Percentiles rank a stretch among this genome's conserved stretches.
Conservation (phyloP, 2,888 invertebrate genomes). For the Perizoma flavofasciatum region DNA sequence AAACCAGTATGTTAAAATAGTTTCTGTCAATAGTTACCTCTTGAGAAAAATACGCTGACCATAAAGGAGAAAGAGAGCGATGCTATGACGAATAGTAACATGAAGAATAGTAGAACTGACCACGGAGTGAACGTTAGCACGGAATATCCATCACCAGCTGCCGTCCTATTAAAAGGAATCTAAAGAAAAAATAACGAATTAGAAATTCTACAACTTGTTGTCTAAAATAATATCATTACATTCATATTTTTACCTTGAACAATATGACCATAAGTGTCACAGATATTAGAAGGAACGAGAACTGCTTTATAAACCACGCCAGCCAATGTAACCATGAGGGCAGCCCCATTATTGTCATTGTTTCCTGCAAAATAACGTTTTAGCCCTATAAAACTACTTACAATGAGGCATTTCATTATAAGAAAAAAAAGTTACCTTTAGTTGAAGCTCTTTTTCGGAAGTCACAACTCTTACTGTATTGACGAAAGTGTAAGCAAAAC, state of each 20-base stretch:
- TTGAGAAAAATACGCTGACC: constrained; percentile 91
- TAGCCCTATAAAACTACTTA: not conserved
- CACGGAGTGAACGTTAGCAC: constrained; percentile 89
- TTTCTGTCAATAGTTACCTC: constrained; percentile 79
- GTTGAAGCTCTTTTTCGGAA: constrained; percentile 89
- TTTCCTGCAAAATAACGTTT: constrained; percentile 84
- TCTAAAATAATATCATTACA: too few species aligned
- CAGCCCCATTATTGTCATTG: constrained; percentile 96
- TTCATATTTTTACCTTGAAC: constrained; percentile 78
- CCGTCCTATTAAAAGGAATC: constrained; percentile 78
- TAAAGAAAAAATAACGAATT: constrained; percentile 40
- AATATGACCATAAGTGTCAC: constrained; percentile 85
- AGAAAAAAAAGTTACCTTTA: constrained; percentile 83
- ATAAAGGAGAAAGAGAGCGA: constrained; percentile 91
- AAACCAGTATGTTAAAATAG: too few species aligned
- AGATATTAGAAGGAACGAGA: constrained; percentile 87
- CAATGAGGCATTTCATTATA: too few species aligned
- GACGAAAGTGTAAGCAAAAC: constrained; percentile 92
- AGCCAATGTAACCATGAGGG: constrained; percentile 93
- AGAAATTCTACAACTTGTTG: too few species aligned
- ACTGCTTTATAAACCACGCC: constrained; percentile 93
- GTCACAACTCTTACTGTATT: constrained; percentile 90
- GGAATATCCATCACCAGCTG: constrained; percentile 72
- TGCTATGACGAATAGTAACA: constrained; percentile 88
- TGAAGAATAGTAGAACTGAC: constrained; percentile 87